A percentile compares a stretch with the other conserved stretches of the same genome.
Evolutionary conservation across 2,888 invertebrate species (phyloP).

Genomic region (Drosophila putrida): DNA sequence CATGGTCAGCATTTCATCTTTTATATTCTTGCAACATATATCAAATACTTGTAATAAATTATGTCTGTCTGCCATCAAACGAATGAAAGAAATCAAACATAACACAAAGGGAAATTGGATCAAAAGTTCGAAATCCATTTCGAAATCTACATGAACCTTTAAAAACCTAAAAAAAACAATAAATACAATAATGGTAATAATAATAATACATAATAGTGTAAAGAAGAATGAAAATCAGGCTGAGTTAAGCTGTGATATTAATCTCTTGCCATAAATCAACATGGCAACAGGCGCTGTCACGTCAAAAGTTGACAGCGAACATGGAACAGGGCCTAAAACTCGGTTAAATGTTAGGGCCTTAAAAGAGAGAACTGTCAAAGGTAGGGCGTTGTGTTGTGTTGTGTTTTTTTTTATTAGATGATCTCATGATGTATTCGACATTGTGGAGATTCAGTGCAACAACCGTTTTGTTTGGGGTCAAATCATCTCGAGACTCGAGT

Average conservation of each 20-base stretch:
- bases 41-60: constrained; percentile 25
- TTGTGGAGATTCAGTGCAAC: constrained; percentile 24
- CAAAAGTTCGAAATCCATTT: constrained; percentile 77
- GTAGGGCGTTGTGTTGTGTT: not conserved
- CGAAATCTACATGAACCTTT: constrained; percentile 53
- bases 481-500: constrained; percentile 9
- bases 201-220: constrained; percentile 22
- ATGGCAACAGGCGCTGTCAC: constrained; percentile 58
- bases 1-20: constrained; percentile 22
- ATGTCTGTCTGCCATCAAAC: not conserved
- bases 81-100: constrained; percentile 32
- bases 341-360: constrained; percentile 10
- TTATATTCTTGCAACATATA: constrained; percentile 15
- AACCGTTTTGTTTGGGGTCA: constrained; percentile 28
- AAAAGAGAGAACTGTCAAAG: constrained; percentile 11
- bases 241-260: constrained; percentile 59
- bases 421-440: constrained; percentile 25
- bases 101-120: constrained; percentile 73
- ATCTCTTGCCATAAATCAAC: constrained; percentile 68
- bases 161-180: constrained; percentile 5
- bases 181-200: constrained; percentile 33
- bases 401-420: constrained; percentile 5
- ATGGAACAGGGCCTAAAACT: constrained; percentile 3
- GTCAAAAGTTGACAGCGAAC: constrained; percentile 59
- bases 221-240: constrained; percentile 9